These are phyloP conservation scores for Prunella himalayana DNA, from an alignment of 2,113 vertebrate genomes.

Conservation along the genomic window DNA sequence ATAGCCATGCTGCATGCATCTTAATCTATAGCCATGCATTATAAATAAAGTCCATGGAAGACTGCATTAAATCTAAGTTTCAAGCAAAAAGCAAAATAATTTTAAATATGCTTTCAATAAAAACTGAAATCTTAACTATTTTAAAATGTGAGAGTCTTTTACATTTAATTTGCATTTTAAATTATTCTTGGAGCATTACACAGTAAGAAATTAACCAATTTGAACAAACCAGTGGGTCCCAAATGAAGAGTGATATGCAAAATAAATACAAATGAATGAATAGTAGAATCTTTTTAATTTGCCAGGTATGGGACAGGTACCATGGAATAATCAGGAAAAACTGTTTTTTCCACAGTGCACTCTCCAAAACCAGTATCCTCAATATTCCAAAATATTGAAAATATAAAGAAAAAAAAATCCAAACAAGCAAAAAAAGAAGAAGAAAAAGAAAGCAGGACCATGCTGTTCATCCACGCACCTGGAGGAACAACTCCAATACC, in stretches of 20 bases:
- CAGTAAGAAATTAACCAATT: background rate
- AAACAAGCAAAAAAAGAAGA: background rate
- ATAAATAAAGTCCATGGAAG: conserved; percentile 52
- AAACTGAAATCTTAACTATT: background rate
- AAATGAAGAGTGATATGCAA: background rate
- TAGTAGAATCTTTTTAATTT: background rate
- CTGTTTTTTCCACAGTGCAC: conserved; percentile 42
- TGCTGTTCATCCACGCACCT: conserved; percentile 90
- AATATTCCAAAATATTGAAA: conserved; percentile 60
- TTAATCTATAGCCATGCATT: conserved; percentile 66
- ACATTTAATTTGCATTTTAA: conserved; percentile 19
- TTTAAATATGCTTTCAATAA: background rate
- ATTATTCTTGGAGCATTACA: conserved; percentile 15
- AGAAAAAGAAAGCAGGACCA: conserved; percentile 70
- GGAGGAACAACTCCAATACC: conserved; percentile 92
- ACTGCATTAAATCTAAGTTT: conserved; percentile 35
- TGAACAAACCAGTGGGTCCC: background rate
- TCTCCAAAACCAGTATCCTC: conserved; percentile 62
- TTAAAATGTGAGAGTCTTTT: background rate
- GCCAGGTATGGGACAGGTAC: background rate
- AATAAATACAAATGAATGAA: background rate
- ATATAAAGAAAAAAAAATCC: background rate
- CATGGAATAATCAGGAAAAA: conserved; percentile 54
- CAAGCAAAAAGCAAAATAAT: conserved; percentile 37
- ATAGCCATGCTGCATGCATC: conserved; percentile 75